Percentiles rank a stretch among this genome's conserved stretches.
These are phyloP conservation scores for Ashinkailepas kermadecensis DNA, from an alignment of 2,888 invertebrate genomes.

Conservation along the genomic window DNA sequence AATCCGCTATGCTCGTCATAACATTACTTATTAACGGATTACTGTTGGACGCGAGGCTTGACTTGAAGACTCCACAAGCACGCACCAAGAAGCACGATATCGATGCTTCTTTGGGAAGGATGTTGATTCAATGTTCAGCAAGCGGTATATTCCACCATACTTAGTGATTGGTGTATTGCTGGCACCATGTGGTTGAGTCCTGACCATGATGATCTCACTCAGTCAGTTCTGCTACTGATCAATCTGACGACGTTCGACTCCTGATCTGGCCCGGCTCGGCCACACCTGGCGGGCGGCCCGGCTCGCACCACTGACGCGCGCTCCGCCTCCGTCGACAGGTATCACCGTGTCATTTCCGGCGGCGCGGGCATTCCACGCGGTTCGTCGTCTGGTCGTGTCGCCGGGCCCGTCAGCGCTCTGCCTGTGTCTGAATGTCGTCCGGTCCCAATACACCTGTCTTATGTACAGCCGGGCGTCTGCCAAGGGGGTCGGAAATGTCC, in stretches of 20 bases:
- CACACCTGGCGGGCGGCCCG: background rate
- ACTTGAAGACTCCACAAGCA: too few species aligned
- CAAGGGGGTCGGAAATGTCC: too few species aligned
- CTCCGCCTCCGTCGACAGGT: too few species aligned
- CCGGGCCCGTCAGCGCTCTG: background rate
- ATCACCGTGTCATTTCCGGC: background rate
- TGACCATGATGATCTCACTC: background rate
- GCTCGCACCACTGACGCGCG: too few species aligned
- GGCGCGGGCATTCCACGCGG: background rate
- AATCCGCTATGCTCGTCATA: too few species aligned
- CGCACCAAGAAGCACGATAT: too few species aligned
- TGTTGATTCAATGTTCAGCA: background rate
- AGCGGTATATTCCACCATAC: background rate
- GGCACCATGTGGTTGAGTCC: background rate
- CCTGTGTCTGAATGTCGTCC: background rate
- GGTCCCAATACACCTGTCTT: background rate
- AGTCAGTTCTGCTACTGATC: background rate
- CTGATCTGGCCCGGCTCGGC: background rate
- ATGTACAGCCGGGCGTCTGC: background rate
- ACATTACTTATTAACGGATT: background rate
- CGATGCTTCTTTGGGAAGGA: background rate
- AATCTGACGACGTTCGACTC: background rate
- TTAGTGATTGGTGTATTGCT: background rate
- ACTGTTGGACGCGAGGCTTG: background rate
- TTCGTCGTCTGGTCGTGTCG: background rate